Evolutionary conservation across 1,140 invertebrate genomes (phyloP).

Genomic region (Drosophila arawakana): DNA sequence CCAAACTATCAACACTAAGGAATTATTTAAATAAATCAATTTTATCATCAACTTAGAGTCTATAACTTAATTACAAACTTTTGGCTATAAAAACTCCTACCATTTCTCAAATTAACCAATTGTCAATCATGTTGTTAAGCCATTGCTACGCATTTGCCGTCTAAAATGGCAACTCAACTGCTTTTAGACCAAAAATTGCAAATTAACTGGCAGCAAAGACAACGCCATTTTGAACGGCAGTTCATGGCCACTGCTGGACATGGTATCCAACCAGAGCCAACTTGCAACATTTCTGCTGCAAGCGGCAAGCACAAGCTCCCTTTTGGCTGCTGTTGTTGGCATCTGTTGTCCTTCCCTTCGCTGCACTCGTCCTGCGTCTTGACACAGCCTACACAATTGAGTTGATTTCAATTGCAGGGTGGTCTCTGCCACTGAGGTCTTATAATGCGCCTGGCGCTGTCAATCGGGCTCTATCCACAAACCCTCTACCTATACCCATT

Average conservation of each 20-base stretch:
- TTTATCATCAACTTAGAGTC: no score
- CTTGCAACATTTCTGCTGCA: slow-evolving; percentile 15
- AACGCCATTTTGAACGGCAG: slow-evolving; percentile 45
- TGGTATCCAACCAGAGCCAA: slow-evolving; percentile 30
- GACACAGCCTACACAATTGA: slow-evolving; percentile 57
- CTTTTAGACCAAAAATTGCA: slow-evolving; percentile 19
- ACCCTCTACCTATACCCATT: not conserved
- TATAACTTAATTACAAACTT: no score
- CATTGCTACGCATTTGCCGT: not conserved
- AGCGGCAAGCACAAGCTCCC: slow-evolving; percentile 24
- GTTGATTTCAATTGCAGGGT: slow-evolving; percentile 76
- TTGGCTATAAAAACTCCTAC: no score
- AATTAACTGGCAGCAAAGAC: slow-evolving; percentile 11
- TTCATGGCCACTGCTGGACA: slow-evolving; percentile 45
- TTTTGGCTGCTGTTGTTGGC: slow-evolving; percentile 32
- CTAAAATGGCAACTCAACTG: slow-evolving; percentile 24
- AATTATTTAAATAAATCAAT: no score
- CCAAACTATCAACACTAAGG: no score
- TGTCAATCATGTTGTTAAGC: not conserved
- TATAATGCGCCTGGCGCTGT: slow-evolving; percentile 73
- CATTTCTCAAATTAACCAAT: not conserved
- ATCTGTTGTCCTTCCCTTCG: not conserved
- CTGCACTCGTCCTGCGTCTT: slow-evolving; percentile 14
- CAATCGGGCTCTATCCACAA: slow-evolving; percentile 44
- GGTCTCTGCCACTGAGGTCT: slow-evolving; percentile 65